Base-by-base conservation (phyloP, 2,888 invertebrate species). In the Erebia aethiops region DNA sequence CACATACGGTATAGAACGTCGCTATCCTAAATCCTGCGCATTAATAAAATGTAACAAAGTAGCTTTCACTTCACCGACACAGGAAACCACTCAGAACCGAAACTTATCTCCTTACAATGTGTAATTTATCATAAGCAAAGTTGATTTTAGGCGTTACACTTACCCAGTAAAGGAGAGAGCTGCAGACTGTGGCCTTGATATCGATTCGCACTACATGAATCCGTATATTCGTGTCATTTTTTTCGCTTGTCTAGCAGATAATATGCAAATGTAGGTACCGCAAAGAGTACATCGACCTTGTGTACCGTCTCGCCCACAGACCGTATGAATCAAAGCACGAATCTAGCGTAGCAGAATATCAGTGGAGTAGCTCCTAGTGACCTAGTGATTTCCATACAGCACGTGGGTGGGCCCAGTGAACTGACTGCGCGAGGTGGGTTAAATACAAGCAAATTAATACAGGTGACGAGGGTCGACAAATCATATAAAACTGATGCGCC, bases 231-330 rank as follows among this genome's bases (percentile, higher is more conserved):
- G 88, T 91, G 92, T 88, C 92, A 90, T 87, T 92, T 92, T 91
- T 91, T 91, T 86, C 82, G 35, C 35, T 26, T 35, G 85, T 88
- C 87, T 88, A 85, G 84, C 85, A 80, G 82, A 77, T 79, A 78
- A 87, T 91, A 89, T 90, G 91, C 89, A 90, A 92, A 92, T 91
- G 87, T 84, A 87, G 85, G 88, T 89, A 88, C 89, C 88, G 91
- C 90, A 90, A 91, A 88, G 90, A 90, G 92, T 91, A 88, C 92
- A 84, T 89, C 88, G 90, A 93, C 92, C 92, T 93, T 91, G 88
- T 80, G 80, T 78, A 76, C 73, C 77, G 75, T 70, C 79, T 84
- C 91, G 90, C 91, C 90, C 90, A 91, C 91, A 78, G 76, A 60
- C 75, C 67, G 75, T 80, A 84, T 90, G 89, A 90, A 88, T 90